A percentile compares a stretch with the other conserved stretches of the same genome.
Conservation (phyloP, 2,113 vertebrate species). For the Gallinago media region DNA sequence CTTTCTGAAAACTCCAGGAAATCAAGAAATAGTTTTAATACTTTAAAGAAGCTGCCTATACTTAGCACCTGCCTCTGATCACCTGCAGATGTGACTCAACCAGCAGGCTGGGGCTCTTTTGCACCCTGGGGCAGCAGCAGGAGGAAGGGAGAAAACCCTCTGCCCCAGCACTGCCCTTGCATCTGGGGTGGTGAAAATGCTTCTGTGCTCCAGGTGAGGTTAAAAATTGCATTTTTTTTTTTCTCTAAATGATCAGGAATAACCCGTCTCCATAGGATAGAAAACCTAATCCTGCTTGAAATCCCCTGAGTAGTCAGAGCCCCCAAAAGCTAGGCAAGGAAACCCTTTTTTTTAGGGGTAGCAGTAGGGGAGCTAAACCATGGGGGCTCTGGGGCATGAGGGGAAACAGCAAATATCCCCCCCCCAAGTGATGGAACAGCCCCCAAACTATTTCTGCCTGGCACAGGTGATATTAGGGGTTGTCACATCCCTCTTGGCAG, state of each 20-base stretch:
- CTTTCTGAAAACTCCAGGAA: not conserved
- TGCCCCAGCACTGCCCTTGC: rapidly evolving
- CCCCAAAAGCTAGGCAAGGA: not conserved
- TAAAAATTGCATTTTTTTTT: not conserved
- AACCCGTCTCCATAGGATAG: not conserved
- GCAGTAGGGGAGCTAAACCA: not conserved
- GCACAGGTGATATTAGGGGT: not conserved
- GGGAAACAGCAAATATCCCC: not conserved
- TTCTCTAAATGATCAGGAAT: not conserved
- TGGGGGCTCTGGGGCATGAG: not conserved
- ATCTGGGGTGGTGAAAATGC: not conserved
- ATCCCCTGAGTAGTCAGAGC: not conserved
- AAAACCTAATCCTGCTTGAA: not conserved
- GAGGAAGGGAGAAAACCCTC: too few relatives aligned
- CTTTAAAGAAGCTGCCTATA: too few relatives aligned
- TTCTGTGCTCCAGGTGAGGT: not conserved
- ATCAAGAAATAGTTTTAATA: not conserved
- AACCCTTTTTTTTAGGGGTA: not conserved
- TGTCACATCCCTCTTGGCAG: rapidly evolving
- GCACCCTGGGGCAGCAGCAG: not conserved
- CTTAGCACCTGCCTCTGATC: not conserved
- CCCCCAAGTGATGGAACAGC: rapidly evolving
- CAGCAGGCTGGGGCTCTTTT: not conserved
- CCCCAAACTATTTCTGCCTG: not conserved
- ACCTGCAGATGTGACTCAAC: rapidly evolving